These are phyloP conservation scores for Margarornis squamiger DNA, from an alignment of 2,797 vertebrate species.

Conservation along the genomic window DNA sequence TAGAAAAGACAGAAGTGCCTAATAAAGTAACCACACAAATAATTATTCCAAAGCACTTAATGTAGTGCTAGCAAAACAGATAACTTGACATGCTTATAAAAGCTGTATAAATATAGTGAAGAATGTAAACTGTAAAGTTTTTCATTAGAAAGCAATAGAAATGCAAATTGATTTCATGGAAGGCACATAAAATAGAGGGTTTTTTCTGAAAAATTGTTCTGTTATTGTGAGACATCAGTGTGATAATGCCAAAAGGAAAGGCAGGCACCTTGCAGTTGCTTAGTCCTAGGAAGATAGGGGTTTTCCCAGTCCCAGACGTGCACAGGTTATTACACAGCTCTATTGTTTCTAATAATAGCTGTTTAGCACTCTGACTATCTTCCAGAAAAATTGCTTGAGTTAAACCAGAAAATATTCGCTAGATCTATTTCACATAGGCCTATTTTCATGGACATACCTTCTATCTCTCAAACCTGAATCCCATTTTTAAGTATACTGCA, in stretches of 20 bases:
- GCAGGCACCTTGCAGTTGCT: background rate
- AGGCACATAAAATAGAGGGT: background rate
- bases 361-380: background rate
- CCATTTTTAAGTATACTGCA: background rate
- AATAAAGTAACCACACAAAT: background rate
- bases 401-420: background rate
- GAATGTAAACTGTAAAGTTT: constrained; percentile 11
- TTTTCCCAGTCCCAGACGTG: background rate
- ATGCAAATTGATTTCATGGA: constrained; percentile 40
- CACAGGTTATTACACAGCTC: background rate
- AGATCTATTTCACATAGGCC: background rate
- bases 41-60: constrained; percentile 3
- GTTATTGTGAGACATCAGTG: background rate
- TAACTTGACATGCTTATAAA: constrained; percentile 1
- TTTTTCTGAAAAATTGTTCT: background rate
- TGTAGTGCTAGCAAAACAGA: background rate
- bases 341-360: background rate
- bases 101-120: background rate
- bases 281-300: background rate
- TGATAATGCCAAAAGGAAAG: background rate
- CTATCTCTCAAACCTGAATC: background rate
- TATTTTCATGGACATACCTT: background rate
- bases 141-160: constrained; percentile 39
- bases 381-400: background rate
- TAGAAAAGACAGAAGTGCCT: background rate